Base-by-base conservation (phyloP, 1,140 invertebrate species). In the Drosophila mojavensis region DNA sequence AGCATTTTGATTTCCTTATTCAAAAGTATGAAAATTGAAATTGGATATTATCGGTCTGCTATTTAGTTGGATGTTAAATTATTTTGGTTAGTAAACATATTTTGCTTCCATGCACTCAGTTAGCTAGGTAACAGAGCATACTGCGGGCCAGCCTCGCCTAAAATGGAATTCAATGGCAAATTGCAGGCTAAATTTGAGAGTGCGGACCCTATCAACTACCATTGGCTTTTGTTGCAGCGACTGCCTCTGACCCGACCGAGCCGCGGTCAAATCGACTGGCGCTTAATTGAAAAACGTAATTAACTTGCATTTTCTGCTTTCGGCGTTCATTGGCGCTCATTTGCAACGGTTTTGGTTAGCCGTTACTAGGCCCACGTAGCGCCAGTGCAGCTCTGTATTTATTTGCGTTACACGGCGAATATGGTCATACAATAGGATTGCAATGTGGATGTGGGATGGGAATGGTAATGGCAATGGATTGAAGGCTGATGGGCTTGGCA, bases 281-380 rank as follows among this genome's bases (percentile, higher is more conserved):
- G 84, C 84, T 88, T 88, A 88, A 88, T 88, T 84, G 84, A 88
- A 88, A 88, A 88, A 88, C 83, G 83, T 88, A 88, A 88, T 88
- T 88, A 88, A 88, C 83, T 88, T 80, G 80, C 82, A 88, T 88
- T 88, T 89, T 89, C 83, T 88, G 83, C 83, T 88, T 83, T 88
- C 88, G 84, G 83, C 83, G 77, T 84, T 89, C 84, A 88, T 88
- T 89, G 83, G 80, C 78, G 73, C 84, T 88, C 83, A 88, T 88
- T 88, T 88, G 83, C 80, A 84, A 89, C 73, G 80, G 64, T 61
- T 53, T 75, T 60, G 81, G 65, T 73, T 78, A 67, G 64, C 43
- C 17, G n/a, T 10, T 0, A 10, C 2, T 4, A 47, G 15, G 5
- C 43, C 9, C 24, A 47, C 20, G 30, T 24, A 61, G 15, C 10